Percentiles rank a stretch among this genome's conserved stretches.
phyloP scores from a whole-genome alignment of 2,113 vertebrate genomes.

The Struthidea cinerea region DNA sequence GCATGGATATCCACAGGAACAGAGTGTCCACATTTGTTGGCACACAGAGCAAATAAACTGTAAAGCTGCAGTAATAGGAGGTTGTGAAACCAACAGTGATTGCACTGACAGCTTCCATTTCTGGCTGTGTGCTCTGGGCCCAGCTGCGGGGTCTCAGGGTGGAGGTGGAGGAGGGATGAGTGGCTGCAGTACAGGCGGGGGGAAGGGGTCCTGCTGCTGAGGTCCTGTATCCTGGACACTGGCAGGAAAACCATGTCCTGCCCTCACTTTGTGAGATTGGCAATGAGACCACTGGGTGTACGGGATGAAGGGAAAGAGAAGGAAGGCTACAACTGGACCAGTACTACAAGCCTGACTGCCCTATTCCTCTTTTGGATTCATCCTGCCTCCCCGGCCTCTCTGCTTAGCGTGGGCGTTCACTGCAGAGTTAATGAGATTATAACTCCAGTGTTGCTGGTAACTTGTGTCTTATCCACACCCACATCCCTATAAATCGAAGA shows the following conservation, averaged over 20 bases:
- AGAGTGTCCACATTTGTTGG: not conserved
- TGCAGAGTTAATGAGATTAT: constrained; percentile 30
- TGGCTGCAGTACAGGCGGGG: not conserved
- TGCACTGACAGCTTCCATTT: not conserved
- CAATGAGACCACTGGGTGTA: not conserved
- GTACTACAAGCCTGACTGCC: not conserved
- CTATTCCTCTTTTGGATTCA: not conserved
- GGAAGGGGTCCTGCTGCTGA: not conserved
- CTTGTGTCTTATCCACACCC: constrained; percentile 9
- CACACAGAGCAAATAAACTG: not conserved
- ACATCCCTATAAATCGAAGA: constrained; percentile 6
- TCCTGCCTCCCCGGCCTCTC: not conserved
- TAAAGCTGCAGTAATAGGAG: not conserved
- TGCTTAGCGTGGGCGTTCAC: not conserved
- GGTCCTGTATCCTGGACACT: not conserved
- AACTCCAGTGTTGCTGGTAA: constrained; percentile 1
- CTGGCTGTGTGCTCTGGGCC: not conserved
- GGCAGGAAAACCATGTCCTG: not conserved
- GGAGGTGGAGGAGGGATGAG: not conserved
- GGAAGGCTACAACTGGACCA: not conserved
- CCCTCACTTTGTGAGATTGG: not conserved
- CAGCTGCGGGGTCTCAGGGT: not conserved
- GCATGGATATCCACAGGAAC: not conserved
- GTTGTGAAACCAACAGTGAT: constrained; percentile 33
- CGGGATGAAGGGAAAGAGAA: not conserved